A percentile compares a stretch with the other conserved stretches of the same genome.
These are phyloP conservation scores for Atherix ibis DNA, from an alignment of 2,888 invertebrate species.

Conservation along the genomic window DNA sequence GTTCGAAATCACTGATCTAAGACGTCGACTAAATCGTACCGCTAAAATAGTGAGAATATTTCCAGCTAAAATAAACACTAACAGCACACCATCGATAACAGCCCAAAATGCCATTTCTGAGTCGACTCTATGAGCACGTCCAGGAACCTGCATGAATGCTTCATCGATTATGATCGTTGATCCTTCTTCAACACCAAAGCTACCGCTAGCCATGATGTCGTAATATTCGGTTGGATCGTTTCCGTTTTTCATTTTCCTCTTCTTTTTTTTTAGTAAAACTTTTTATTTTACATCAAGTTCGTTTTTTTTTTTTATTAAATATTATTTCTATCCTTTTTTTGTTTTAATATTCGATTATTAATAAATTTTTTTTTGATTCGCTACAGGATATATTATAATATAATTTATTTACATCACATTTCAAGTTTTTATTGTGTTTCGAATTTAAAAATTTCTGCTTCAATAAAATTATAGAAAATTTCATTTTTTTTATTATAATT, in stretches of 20 bases:
- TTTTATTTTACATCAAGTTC: not conserved
- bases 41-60: conserved; percentile 63
- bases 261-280: conserved; percentile 1
- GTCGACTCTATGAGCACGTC: conserved; percentile 12
- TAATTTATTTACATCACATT: no score
- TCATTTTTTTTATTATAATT: no score
- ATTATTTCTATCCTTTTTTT: not conserved
- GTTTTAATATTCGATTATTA: not conserved
- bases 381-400: no score
- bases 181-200: conserved; percentile 9
- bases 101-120: conserved; percentile 36
- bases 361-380: no score
- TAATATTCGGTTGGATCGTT: conserved; percentile 9
- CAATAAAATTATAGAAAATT: no score
- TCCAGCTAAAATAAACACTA: conserved; percentile 51
- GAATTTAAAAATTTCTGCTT: no score
- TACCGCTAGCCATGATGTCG: conserved; percentile 7
- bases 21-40: conserved; percentile 49
- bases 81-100: conserved; percentile 46
- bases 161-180: conserved; percentile 8
- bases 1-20: conserved; percentile 56
- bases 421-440: no score
- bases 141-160: conserved; percentile 12
- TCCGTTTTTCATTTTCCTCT: conserved; percentile 5
- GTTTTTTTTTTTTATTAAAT: not conserved